Evolutionary conservation across 2,888 invertebrate species (phyloP).

Genomic region (Neoitamus cyanurus): DNA sequence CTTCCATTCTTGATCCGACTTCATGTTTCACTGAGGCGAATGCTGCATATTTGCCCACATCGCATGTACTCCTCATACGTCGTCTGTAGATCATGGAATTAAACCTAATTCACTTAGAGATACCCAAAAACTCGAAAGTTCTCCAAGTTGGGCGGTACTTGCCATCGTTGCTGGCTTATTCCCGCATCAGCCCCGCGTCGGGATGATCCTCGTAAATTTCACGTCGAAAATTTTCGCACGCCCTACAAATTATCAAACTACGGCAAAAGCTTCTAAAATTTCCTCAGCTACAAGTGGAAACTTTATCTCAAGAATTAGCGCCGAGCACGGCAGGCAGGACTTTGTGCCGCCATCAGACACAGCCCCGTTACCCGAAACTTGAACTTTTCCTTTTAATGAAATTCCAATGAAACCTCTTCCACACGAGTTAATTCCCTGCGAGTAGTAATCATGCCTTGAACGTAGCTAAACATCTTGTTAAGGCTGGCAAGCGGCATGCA

Average conservation of each 20-base stretch:
- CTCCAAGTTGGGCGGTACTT: not conserved
- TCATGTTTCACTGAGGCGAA: not conserved
- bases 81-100: constrained; percentile 3
- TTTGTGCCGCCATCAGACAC: not conserved
- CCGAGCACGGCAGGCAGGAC: not conserved
- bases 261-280: constrained; percentile 20
- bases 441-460: constrained; percentile 23
- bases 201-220: constrained; percentile 11
- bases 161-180: not conserved
- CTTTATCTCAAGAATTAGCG: not conserved
- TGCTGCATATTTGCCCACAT: not conserved
- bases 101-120: constrained; percentile 1
- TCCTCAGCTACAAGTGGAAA: constrained; percentile 5
- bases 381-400: constrained; percentile 43
- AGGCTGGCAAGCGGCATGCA: not conserved
- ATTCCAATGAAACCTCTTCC: constrained; percentile 45
- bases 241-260: constrained; percentile 24
- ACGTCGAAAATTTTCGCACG: not conserved
- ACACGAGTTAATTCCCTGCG: constrained; percentile 40
- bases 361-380: not conserved
- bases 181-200: not conserved
- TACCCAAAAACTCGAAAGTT: constrained; percentile 3
- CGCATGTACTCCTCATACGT: not conserved
- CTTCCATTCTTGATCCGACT: not conserved
- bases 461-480: constrained; percentile 43